phyloP scores from a whole-genome alignment of 1,140 invertebrate genomes.

The Papilio polyxenes region DNA sequence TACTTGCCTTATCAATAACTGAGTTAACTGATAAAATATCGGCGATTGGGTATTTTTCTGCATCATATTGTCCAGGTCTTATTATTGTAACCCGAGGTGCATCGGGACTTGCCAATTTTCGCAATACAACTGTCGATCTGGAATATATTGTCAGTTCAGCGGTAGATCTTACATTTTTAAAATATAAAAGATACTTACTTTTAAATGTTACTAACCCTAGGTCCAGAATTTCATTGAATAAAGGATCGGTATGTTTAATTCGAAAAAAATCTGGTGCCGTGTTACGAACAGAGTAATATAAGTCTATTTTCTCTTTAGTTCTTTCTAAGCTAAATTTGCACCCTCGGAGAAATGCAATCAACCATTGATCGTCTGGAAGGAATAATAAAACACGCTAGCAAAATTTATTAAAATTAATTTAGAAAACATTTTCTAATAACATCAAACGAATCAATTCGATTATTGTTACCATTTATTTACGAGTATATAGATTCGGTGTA shows the following conservation, averaged over 20 bases:
- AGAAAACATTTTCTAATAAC: not conserved
- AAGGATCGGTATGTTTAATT: constrained; percentile 55
- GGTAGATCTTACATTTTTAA: not conserved
- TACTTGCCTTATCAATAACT: constrained; percentile 58
- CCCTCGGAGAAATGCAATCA: constrained; percentile 83
- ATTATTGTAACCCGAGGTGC: constrained; percentile 52
- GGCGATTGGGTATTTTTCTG: constrained; percentile 56
- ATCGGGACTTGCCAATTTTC: constrained; percentile 52
- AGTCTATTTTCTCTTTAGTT: constrained; percentile 84
- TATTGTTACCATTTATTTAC: too few species aligned
- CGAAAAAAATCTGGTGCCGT: constrained; percentile 81
- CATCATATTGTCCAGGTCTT: constrained; percentile 56
- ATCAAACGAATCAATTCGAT: too few species aligned
- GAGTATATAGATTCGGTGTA: not conserved
- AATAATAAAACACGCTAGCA: not conserved
- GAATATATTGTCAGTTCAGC: constrained; percentile 30
- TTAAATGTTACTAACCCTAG: constrained; percentile 59
- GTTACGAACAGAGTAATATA: constrained; percentile 82
- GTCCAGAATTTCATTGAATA: constrained; percentile 67
- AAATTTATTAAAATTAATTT: not conserved
- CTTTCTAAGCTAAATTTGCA: constrained; percentile 86
- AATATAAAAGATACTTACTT: constrained; percentile 12
- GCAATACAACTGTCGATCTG: constrained; percentile 58
- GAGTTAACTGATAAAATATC: constrained; percentile 55
- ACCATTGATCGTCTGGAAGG: constrained; percentile 81